Conservation (phyloP, 2,888 invertebrate genomes). For the Mythimna loreyi region DNA sequence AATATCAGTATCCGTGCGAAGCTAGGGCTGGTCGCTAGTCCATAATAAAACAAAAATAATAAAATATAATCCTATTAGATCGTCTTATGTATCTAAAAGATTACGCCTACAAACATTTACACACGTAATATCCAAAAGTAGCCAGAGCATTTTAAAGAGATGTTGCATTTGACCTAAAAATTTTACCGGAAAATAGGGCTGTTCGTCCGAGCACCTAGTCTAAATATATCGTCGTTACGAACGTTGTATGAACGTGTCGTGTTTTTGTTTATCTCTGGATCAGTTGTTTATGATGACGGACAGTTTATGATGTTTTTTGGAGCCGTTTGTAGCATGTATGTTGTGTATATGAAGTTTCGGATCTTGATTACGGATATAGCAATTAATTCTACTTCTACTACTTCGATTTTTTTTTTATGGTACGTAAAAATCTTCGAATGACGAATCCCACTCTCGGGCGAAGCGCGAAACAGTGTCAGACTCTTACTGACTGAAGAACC, state of each 20-base stretch:
- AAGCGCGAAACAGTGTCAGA: too few species aligned
- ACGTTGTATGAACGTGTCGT: constrained; percentile 23
- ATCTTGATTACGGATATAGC: too few species aligned
- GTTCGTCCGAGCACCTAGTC: constrained; percentile 14
- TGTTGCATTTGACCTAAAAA: constrained; percentile 55
- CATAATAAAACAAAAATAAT: too few species aligned
- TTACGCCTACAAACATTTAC: neutral
- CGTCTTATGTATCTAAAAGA: neutral
- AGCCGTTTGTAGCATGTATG: constrained; percentile 9
- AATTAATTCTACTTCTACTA: too few species aligned
- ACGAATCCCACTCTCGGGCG: too few species aligned
- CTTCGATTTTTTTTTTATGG: too few species aligned
- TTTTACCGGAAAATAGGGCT: constrained; percentile 27
- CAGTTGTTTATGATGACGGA: constrained; percentile 34
- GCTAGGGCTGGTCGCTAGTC: too few species aligned
- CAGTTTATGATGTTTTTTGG: constrained; percentile 12
- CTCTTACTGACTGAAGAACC: too few species aligned
- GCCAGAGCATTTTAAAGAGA: constrained; percentile 12
- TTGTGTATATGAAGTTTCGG: neutral
- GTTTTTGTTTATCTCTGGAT: constrained; percentile 24
- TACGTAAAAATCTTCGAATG: too few species aligned
- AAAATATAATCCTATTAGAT: too few species aligned
- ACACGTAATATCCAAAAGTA: constrained; percentile 3
- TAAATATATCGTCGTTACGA: constrained; percentile 38
- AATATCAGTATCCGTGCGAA: too few species aligned